Evolutionary conservation across 92 coral and sea anemone genomes (phyloP).

Genomic region (Porites rus): DNA sequence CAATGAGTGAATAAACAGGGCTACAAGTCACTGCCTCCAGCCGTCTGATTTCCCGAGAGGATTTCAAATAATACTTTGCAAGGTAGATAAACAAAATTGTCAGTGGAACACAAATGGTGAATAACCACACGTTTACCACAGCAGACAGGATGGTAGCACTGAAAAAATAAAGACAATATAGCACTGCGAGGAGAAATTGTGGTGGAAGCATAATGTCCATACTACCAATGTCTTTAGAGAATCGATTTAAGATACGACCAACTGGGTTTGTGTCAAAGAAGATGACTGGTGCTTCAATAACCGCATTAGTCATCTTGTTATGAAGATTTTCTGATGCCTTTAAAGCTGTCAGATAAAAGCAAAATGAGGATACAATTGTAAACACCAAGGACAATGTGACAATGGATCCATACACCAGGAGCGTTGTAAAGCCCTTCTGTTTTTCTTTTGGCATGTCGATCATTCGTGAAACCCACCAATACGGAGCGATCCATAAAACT

Average conservation of each 20-base stretch:
- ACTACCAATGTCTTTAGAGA: conserved; percentile 32
- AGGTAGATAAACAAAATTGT: conserved; percentile 34
- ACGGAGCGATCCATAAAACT: conserved; percentile 25
- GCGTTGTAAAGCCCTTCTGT: conserved; percentile 15
- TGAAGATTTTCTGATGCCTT: conserved; percentile 34
- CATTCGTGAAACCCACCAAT: conserved; percentile 35
- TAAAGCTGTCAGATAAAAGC: conserved; percentile 24
- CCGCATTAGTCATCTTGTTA: conserved; percentile 24
- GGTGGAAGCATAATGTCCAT: conserved; percentile 37
- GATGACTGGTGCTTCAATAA: conserved; percentile 33
- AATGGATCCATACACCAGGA: conserved; percentile 29
- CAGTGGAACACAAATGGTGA: conserved; percentile 50
- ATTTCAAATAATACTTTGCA: conserved; percentile 56
- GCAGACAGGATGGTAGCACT: conserved; percentile 26
- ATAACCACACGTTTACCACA: conserved; percentile 25
- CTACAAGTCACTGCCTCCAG: conserved; percentile 68
- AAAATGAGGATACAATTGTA: conserved; percentile 14
- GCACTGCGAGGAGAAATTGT: conserved; percentile 15
- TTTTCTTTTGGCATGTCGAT: conserved; percentile 23
- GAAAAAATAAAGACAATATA: not conserved
- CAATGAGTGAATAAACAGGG: not conserved
- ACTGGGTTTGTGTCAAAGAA: conserved; percentile 27
- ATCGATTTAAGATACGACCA: conserved; percentile 16
- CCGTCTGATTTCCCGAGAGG: conserved; percentile 86
- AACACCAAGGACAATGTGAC: conserved; percentile 8